Percentiles rank a stretch among this genome's conserved stretches.
Conservation (phyloP, 2,888 invertebrate species). For the Chalcosyrphus nemorum region DNA sequence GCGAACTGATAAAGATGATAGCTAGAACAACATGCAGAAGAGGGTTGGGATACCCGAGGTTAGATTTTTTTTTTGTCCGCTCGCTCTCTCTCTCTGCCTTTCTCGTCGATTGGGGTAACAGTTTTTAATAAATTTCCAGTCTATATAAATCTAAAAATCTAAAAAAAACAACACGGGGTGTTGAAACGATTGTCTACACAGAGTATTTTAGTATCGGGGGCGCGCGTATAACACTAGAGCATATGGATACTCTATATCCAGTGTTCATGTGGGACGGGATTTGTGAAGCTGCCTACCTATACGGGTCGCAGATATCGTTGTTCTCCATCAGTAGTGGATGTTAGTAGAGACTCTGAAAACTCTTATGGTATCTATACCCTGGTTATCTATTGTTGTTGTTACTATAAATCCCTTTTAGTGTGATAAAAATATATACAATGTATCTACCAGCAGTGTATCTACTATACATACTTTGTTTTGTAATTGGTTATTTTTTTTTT, state of each 20-base stretch:
- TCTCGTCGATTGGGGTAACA: slow-evolving; percentile 2
- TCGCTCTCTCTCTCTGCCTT: slow-evolving; percentile 6
- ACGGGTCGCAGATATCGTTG: slow-evolving; percentile 80
- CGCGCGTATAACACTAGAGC: neutral
- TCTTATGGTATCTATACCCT: slow-evolving; percentile 28
- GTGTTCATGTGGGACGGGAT: slow-evolving; percentile 82
- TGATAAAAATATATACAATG: slow-evolving; percentile 37
- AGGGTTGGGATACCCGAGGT: neutral
- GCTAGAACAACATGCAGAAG: neutral
- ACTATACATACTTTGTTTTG: slow-evolving; percentile 15
- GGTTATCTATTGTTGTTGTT: slow-evolving; percentile 47
- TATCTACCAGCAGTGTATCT: neutral
- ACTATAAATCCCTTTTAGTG: slow-evolving; percentile 42
- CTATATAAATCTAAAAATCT: slow-evolving; percentile 22
- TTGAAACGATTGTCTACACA: neutral
- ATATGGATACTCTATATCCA: slow-evolving; percentile 50
- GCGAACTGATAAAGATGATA: slow-evolving; percentile 53
- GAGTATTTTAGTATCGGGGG: neutral
- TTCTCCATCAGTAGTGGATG: slow-evolving; percentile 79
- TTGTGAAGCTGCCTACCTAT: slow-evolving; percentile 81
- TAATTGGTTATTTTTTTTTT: slow-evolving; percentile 36
- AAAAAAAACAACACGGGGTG: neutral
- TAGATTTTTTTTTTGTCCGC: neutral
- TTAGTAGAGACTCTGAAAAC: slow-evolving; percentile 77
- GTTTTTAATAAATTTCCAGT: slow-evolving; percentile 16